Conservation (phyloP, 1,140 invertebrate species). For the Nixonia krombeini region DNA sequence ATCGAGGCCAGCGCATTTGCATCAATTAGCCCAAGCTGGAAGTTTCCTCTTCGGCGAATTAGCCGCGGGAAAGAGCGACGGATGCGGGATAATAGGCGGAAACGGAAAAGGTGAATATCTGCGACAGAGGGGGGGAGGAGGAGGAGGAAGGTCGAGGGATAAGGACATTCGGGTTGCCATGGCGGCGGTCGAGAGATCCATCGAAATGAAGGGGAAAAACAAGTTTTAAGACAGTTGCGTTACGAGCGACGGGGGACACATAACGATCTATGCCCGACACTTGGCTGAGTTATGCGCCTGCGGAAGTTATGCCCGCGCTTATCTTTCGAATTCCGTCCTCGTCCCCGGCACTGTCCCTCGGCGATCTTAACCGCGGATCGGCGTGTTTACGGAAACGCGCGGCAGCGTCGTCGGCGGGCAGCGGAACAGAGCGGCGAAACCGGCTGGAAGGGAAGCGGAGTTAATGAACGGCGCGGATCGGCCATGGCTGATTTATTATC, state of each 20-base stretch:
- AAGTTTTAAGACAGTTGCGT: conserved; percentile 67
- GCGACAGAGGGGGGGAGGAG: conserved; percentile 12
- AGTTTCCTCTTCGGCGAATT: conserved; percentile 61
- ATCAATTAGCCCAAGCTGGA: conserved; percentile 61
- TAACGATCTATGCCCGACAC: conserved; percentile 61
- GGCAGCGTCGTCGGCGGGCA: too few relatives aligned
- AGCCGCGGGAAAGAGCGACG: conserved; percentile 59
- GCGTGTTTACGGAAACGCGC: too few relatives aligned
- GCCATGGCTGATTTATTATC: conserved; percentile 47
- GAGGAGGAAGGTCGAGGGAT: conserved; percentile 22
- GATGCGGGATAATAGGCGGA: conserved; percentile 59
- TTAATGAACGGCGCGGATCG: conserved; percentile 36
- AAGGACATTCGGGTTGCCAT: conserved; percentile 33
- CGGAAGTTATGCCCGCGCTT: conserved; percentile 64
- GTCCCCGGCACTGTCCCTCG: conserved; percentile 52
- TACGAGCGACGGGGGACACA: conserved; percentile 68
- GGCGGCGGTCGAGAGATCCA: conserved; percentile 33
- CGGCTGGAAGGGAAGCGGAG: conserved; percentile 47
- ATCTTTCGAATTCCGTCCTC: conserved; percentile 63
- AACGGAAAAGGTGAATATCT: conserved; percentile 27
- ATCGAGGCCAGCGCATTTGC: conserved; percentile 55
- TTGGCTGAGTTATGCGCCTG: conserved; percentile 59
- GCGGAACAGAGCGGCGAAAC: too few relatives aligned
- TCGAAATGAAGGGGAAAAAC: conserved; percentile 68
- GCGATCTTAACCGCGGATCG: too few relatives aligned